These are phyloP conservation scores for Albula goreensis DNA, from an alignment of 2,113 vertebrate genomes.

Conservation along the genomic window DNA sequence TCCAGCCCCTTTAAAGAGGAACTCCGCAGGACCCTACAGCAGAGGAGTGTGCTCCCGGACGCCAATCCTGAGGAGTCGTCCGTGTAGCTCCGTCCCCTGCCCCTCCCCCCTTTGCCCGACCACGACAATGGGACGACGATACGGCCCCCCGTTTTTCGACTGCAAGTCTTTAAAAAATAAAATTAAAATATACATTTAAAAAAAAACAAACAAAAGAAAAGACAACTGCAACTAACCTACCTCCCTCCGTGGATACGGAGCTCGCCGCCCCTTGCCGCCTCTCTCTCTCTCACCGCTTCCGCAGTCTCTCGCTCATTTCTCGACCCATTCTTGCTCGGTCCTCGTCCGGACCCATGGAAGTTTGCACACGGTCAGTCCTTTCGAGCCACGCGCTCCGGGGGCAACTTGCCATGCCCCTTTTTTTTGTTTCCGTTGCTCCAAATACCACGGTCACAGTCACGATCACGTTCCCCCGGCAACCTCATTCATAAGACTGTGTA, in stretches of 20 bases:
- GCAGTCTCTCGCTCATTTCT: conserved; percentile 40
- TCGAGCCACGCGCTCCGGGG: neutral
- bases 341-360: neutral
- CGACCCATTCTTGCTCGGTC: neutral
- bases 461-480: neutral
- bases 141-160: neutral
- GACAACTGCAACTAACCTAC: conserved; percentile 64
- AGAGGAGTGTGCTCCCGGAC: conserved; percentile 88
- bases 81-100: conserved; percentile 67
- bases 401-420: neutral
- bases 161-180: conserved; percentile 39
- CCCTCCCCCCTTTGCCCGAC: too few species aligned
- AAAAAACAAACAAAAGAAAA: conserved; percentile 20
- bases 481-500: conserved; percentile 47
- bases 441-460: neutral
- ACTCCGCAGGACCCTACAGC: conserved; percentile 78
- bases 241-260: conserved; percentile 64
- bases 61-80: conserved; percentile 97
- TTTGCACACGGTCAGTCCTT: neutral
- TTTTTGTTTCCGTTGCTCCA: neutral
- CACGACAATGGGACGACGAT: too few species aligned
- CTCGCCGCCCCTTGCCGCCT: conserved; percentile 49
- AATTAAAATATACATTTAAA: too few species aligned
- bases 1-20: conserved; percentile 77
- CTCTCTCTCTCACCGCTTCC: conserved; percentile 23